These are phyloP conservation scores for Hippopotamyrus pictus DNA, from an alignment of 2,797 vertebrate species.

Conservation along the genomic window DNA sequence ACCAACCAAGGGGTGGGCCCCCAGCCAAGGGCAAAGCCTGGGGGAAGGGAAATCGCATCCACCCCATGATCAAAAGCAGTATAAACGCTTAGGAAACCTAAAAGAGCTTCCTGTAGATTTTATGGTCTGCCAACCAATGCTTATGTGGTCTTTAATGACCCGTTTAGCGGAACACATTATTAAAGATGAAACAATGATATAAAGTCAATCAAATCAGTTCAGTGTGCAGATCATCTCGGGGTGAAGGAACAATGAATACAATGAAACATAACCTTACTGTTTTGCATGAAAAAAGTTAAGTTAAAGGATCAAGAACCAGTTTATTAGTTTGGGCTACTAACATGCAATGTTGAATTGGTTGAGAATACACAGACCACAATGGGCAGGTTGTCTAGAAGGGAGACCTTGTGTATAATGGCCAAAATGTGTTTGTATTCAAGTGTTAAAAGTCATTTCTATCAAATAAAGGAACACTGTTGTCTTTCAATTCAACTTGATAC, in stretches of 20 bases:
- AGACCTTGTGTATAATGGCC: not conserved
- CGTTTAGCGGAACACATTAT: not conserved
- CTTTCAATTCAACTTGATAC: not conserved
- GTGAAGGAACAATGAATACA: not conserved
- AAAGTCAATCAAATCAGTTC: not conserved
- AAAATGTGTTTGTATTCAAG: not conserved
- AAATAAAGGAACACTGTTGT: not conserved
- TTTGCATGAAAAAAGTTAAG: not conserved
- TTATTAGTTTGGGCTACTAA: not conserved
- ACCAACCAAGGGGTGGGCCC: conserved; percentile 82
- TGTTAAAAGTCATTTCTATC: not conserved
- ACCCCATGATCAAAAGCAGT: not conserved
- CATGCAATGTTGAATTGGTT: not conserved
- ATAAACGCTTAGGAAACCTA: not conserved
- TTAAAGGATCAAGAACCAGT: not conserved
- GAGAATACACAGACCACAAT: not conserved
- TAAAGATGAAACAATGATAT: not conserved
- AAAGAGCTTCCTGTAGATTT: not conserved
- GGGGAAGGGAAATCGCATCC: not conserved
- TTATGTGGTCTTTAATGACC: not conserved
- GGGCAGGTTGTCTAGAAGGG: not conserved
- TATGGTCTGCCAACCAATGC: not conserved
- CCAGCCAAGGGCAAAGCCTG: conserved; percentile 84
- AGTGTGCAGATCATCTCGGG: not conserved
- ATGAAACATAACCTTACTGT: not conserved